Evolutionary conservation across 2,113 vertebrate species (phyloP), one percentile per base, ranked within the genome.

Genomic region (Bos indicus): DNA sequence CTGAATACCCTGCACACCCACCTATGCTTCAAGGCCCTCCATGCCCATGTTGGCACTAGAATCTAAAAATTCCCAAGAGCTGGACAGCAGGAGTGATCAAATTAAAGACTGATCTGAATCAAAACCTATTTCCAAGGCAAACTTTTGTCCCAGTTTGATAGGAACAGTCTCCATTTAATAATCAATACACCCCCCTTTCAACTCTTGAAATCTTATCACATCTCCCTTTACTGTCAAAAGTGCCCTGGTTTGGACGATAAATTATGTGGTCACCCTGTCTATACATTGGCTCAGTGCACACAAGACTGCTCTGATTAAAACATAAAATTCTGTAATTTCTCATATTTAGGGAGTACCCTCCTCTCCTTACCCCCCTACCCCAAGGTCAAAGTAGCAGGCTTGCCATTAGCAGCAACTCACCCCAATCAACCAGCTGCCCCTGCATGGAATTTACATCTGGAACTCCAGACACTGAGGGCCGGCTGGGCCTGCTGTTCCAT

Each of bases 401-500:
- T 52, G 82, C 10, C 51, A 33, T 23, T 67, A 97, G 95, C 71
- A 62, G 36, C 2, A 1, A 19, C 67, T 40, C 30, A 48, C 54
- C 94, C 57, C 15, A 28, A 91, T 94, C 62, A 33, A 92, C 62
- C 62, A 94, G 93, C 93, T 67, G 83, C n/a, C 93, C 71, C 84
- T 67, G 78, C 95, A 74, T 95, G 94, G 94, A 98, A 98, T 97
- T 97, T 96, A 95, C 62, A 78, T 46, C 71, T 33, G 26, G 93
- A 95, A 40, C 74, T n/a, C 78, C 80, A 51, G 85, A 23, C 89
- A 60, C 12, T 64, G 88, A 54, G 81, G 64, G 82, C 95, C 83
- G 87, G 52, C 87, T 96, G 89, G 93, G 23, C 30, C 46, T 46
- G 59, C 60, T 89, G 92, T 90, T 93, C 92, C 93, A 92, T 85